A percentile compares a stretch with the other conserved stretches of the same genome.
phyloP scores from a whole-genome alignment of 37 sponge, comb jelly and placozoan species.

The Dysidea cf. avara region DNA sequence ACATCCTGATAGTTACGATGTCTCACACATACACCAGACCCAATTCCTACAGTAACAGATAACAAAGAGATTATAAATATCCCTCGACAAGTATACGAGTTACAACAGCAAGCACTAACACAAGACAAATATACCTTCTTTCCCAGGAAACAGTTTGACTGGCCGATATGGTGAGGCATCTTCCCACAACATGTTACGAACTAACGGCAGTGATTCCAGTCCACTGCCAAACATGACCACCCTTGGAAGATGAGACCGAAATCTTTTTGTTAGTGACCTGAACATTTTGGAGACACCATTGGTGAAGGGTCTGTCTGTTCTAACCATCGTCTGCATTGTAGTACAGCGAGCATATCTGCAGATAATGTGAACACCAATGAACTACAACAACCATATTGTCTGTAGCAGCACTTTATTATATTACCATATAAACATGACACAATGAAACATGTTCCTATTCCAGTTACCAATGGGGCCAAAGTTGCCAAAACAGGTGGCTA shows the following conservation, averaged over 20 bases:
- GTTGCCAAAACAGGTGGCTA: no score
- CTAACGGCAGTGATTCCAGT: constrained; percentile 53
- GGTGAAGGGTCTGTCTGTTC: no score
- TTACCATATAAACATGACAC: no score
- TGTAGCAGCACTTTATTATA: no score
- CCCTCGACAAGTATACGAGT: background rate
- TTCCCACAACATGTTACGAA: constrained; percentile 33
- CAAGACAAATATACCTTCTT: constrained; percentile 37
- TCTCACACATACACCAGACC: constrained; percentile 59
- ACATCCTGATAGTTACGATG: constrained; percentile 24
- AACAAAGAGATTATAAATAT: no score
- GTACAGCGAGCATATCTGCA: no score
- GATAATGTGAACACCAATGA: no score
- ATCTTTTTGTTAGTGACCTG: constrained; percentile 11
- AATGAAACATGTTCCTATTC: no score
- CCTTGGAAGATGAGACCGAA: constrained; percentile 29
- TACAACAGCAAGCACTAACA: background rate
- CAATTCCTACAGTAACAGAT: constrained; percentile 56
- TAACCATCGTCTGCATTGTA: no score
- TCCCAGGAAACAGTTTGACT: constrained; percentile 48
- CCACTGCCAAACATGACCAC: constrained; percentile 66
- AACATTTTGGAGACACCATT: constrained; percentile 14
- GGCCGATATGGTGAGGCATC: constrained; percentile 43
- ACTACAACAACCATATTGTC: no score
- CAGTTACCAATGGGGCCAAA: no score